Base-by-base conservation (phyloP, 2,113 vertebrate species). In the Ameiurus melas region DNA sequence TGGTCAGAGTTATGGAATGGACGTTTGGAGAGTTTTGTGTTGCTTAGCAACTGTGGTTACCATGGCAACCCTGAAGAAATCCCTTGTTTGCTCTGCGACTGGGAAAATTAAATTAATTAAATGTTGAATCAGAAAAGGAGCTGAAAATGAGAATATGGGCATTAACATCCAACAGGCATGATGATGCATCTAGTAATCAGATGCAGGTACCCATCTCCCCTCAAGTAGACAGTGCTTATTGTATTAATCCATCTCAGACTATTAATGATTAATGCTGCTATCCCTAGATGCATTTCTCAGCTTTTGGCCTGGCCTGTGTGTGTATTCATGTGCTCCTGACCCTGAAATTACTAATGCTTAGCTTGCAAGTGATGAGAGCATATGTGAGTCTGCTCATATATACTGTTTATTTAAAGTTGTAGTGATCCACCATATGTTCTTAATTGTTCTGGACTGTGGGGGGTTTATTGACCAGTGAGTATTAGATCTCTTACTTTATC, bases 1-100 rank as follows among this genome's bases (percentile, higher is more conserved):
- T 94, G 95, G 95, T 95, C 93, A 94, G 94, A 96, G 94, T 95
- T 95, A 93, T 94, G 95, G 94, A 95, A 95, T 94, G 95, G 94
- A 93, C 94, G 95, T 94, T 95, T 82, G 94, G 94, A 94, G 95
- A 96, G 95, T 96, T 93, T 92, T 91, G 94, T 64, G 95, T 96
- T 95, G 95, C 95, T 92, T 94, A 92, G 95, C 94, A 96, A 96
- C 95, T 95, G 94, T 10, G 81, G 94, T 96, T 95, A 88, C 94
- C 92, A 92, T 91, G 91, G 93, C 78, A 93, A 95, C 94, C 17
- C 84, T 7, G 70, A 84, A 93, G 92, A 94, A 93, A 93, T 92
- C 90, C 93, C 90, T 91, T 93, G 90, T 94, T 93, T 93, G 92
- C 90, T 93, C 77, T 92, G 91, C 86, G 85, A 94, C 87, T 14